Conservation (phyloP, 2,113 vertebrate species). For the Eudyptes chrysolophus region DNA sequence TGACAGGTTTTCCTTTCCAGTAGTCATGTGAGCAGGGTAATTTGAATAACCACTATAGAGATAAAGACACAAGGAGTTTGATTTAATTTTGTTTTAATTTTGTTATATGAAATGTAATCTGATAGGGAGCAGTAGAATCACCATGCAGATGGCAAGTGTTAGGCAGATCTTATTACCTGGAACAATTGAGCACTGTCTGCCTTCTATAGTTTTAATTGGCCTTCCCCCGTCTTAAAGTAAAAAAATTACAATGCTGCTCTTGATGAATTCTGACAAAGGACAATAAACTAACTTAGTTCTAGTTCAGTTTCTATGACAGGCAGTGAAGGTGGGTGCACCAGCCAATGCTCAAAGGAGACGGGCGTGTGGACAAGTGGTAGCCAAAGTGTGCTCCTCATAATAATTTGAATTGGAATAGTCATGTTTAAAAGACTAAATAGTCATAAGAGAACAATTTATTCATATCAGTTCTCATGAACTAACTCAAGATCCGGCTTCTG, state of each 20-base stretch:
- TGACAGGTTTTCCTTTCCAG: conserved; percentile 11
- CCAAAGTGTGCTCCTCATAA: background rate
- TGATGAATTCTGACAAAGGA: background rate
- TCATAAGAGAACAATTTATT: background rate
- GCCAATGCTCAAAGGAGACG: background rate
- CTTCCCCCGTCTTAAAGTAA: background rate
- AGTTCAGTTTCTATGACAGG: background rate
- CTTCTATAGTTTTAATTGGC: background rate
- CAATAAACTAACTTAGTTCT: background rate
- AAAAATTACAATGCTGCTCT: background rate
- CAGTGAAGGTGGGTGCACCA: background rate
- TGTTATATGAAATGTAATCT: conserved; percentile 29
- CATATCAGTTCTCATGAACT: background rate
- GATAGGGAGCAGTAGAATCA: conserved; percentile 5
- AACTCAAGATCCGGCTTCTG: background rate
- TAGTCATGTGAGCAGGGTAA: background rate
- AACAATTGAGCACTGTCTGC: background rate
- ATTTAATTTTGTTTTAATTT: conserved; percentile 52
- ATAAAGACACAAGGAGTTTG: background rate
- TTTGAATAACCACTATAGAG: background rate
- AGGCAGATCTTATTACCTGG: conserved; percentile 37
- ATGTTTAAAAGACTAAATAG: background rate
- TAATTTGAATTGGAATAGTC: background rate
- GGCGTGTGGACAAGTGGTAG: background rate
- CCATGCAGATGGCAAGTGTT: background rate